These are phyloP conservation scores for Fragum whitleyi DNA, from an alignment of 2,888 invertebrate species.

Conservation along the genomic window DNA sequence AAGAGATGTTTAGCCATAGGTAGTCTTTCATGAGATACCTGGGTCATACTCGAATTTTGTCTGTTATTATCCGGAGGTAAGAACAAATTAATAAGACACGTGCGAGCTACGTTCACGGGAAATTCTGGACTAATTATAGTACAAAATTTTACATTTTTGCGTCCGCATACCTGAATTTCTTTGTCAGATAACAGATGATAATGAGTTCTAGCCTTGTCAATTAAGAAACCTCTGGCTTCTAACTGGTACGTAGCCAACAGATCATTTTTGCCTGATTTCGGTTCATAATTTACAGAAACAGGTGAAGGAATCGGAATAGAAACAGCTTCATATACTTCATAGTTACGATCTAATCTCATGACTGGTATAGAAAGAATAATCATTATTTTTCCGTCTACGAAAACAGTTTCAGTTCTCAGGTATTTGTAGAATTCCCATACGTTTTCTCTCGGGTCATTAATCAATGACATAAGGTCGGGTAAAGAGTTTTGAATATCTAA, in stretches of 20 bases:
- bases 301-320: not conserved
- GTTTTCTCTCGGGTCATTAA: not conserved
- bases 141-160: not conserved
- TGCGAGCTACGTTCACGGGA: slow-evolving; percentile 20
- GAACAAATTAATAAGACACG: not conserved
- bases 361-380: not conserved
- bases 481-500: not conserved
- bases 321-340: not conserved
- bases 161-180: not conserved
- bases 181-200: not conserved
- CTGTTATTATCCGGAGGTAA: not conserved
- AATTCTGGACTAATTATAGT: not conserved
- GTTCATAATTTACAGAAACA: not conserved
- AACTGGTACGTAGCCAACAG: not conserved
- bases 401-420: not conserved
- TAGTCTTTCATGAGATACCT: no score
- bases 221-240: not conserved
- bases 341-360: not conserved
- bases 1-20: not conserved
- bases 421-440: not conserved
- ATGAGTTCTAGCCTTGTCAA: not conserved
- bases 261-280: not conserved
- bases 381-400: not conserved
- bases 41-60: no score
- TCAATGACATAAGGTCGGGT: not conserved